These are phyloP conservation scores for Marmota flaviventris DNA, from an alignment of 2,113 vertebrate genomes.

Conservation along the genomic window DNA sequence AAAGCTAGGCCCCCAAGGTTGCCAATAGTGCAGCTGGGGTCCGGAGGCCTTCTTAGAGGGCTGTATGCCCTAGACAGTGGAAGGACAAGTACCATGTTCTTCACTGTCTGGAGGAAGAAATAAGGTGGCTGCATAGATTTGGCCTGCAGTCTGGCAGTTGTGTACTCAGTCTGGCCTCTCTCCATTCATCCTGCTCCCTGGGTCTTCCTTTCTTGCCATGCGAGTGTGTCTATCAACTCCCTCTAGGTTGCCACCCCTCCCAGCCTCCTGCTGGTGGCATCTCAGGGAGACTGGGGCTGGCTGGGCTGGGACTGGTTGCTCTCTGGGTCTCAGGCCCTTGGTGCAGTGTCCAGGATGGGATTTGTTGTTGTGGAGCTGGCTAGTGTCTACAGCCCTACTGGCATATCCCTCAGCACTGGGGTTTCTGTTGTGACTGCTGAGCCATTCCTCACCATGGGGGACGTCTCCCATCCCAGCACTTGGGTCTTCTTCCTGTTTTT, in stretches of 20 bases:
- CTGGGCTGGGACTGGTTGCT: not conserved
- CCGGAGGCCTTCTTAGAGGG: no score
- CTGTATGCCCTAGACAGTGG: not conserved
- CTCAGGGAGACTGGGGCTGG: not conserved
- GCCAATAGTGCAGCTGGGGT: not conserved
- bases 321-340: not conserved
- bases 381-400: not conserved
- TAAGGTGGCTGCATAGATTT: not conserved
- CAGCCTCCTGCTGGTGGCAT: not conserved
- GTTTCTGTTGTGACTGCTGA: no score
- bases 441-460: not conserved
- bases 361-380: not conserved
- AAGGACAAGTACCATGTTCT: not conserved
- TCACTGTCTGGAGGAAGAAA: not conserved
- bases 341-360: not conserved
- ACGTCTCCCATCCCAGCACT: no score
- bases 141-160: not conserved
- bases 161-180: not conserved
- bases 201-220: not conserved
- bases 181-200: not conserved
- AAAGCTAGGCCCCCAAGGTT: rapidly evolving
- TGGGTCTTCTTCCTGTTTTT: rapidly evolving
- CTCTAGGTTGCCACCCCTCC: not conserved
- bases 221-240: no score
- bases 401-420: no score